phyloP scores from a whole-genome alignment of 37 sponge, comb jelly and placozoan species.

The Spongia lamella region DNA sequence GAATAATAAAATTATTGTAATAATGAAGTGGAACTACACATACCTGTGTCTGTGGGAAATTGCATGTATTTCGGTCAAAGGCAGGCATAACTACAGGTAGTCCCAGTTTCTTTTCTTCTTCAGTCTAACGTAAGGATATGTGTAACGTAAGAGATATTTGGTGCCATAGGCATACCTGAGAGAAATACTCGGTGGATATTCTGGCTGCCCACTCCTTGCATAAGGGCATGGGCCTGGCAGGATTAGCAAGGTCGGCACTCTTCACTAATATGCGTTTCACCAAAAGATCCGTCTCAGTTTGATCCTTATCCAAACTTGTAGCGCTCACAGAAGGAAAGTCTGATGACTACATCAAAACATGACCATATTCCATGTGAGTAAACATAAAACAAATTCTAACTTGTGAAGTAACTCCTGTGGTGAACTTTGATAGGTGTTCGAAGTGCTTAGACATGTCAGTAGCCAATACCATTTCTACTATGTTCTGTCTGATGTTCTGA shows the following conservation, averaged over 20 bases:
- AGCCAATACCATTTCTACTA: conserved; percentile 87
- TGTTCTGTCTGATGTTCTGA: conserved; percentile 62
- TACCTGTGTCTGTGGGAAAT: conserved; percentile 82
- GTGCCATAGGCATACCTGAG: conserved; percentile 51
- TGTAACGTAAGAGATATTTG: not conserved
- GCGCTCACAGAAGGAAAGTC: not conserved
- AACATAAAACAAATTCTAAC: not conserved
- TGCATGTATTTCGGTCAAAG: conserved; percentile 75
- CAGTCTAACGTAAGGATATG: conserved; percentile 38
- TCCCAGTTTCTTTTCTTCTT: conserved; percentile 71
- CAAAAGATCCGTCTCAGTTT: conserved; percentile 13
- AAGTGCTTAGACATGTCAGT: conserved; percentile 96
- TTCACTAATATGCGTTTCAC: conserved; percentile 83
- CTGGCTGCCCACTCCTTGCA: conserved; percentile 76
- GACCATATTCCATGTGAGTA: too few relatives aligned
- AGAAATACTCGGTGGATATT: conserved; percentile 81
- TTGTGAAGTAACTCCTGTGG: not conserved
- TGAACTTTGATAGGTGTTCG: conserved; percentile 86
- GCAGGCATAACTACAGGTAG: conserved; percentile 77
- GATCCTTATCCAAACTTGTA: conserved; percentile 29
- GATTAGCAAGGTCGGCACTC: conserved; percentile 88
- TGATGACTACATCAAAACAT: conserved; percentile 13
- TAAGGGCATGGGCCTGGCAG: conserved; percentile 57
- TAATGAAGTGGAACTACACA: too few relatives aligned
- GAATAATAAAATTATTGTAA: too few relatives aligned